These are phyloP conservation scores for Myotis lucifugus DNA, from an alignment of 2,113 vertebrate species.

Conservation along the genomic window DNA sequence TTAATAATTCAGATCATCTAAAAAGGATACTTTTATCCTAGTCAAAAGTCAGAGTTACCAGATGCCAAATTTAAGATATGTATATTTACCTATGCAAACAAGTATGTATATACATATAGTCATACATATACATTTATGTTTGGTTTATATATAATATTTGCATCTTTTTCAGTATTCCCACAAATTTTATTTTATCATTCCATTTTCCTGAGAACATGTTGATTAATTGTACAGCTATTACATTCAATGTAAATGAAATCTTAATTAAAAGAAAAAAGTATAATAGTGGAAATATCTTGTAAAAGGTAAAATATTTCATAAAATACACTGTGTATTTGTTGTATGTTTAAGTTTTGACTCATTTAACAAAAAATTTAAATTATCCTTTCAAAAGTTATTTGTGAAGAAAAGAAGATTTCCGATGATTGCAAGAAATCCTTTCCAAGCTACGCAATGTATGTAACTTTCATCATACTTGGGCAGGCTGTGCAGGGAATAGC, in stretches of 20 bases:
- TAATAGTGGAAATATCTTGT: not conserved
- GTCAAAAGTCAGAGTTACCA: not conserved
- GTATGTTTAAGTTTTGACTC: conserved; percentile 31
- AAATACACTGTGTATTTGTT: not conserved
- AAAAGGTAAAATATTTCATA: conserved; percentile 25
- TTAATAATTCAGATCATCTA: not conserved
- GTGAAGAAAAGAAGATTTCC: conserved; percentile 45
- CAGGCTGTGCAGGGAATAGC: conserved; percentile 84
- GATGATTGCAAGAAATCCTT: conserved; percentile 33
- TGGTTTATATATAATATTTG: not conserved
- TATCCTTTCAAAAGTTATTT: conserved; percentile 80
- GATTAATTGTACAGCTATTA: not conserved
- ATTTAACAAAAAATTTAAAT: conserved; percentile 38
- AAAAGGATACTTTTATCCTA: not conserved
- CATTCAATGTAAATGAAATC: not conserved
- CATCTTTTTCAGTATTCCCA: not conserved
- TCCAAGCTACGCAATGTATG: conserved; percentile 69
- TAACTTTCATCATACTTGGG: conserved; percentile 81
- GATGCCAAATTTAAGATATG: not conserved
- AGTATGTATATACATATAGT: not conserved
- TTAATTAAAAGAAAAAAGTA: not conserved
- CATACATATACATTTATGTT: not conserved
- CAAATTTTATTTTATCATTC: not conserved
- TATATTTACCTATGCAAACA: not conserved
- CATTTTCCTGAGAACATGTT: conserved; percentile 23